Evolutionary conservation across 2,797 vertebrate genomes (phyloP).

Genomic region (Mastacembelus armatus): DNA sequence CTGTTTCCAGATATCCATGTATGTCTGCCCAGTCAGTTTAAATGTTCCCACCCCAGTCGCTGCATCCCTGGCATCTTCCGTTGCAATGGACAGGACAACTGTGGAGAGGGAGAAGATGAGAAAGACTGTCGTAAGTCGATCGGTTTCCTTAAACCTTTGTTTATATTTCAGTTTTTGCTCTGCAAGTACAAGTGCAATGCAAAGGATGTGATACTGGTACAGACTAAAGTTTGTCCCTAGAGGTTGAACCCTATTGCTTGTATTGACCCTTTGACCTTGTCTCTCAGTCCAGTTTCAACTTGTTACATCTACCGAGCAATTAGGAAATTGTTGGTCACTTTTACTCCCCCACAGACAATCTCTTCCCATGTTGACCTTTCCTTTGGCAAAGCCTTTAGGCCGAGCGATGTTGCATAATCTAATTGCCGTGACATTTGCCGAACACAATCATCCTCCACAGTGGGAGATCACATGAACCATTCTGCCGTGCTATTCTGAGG

Average conservation of each 20-base stretch:
- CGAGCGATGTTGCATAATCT: constrained; percentile 50
- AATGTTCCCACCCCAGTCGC: constrained; percentile 96
- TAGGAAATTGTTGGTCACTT: constrained; percentile 33
- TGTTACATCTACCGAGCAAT: constrained; percentile 23
- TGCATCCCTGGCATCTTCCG: constrained; percentile 98
- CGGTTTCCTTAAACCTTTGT: not conserved
- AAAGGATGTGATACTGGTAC: not conserved
- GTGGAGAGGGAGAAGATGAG: constrained; percentile 96
- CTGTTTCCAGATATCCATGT: constrained; percentile 92
- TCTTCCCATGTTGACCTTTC: constrained; percentile 52
- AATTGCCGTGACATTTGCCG: constrained; percentile 59
- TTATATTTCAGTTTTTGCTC: not conserved
- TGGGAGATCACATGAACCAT: constrained; percentile 33
- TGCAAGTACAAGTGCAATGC: not conserved
- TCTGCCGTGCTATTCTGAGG: constrained; percentile 12
- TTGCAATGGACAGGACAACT: constrained; percentile 98
- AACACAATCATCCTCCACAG: constrained; percentile 39
- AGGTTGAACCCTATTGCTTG: not conserved
- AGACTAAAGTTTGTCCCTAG: not conserved
- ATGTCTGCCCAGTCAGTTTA: constrained; percentile 98
- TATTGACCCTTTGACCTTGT: not conserved
- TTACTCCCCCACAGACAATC: constrained; percentile 20
- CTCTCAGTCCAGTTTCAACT: not conserved
- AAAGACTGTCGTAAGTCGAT: constrained; percentile 94
- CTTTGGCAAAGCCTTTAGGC: constrained; percentile 23